Evolutionary conservation across 53 echinoderm and acorn worm genomes (phyloP), one percentile per base, ranked within the genome.

Genomic region (Holothuria leucospilota): DNA sequence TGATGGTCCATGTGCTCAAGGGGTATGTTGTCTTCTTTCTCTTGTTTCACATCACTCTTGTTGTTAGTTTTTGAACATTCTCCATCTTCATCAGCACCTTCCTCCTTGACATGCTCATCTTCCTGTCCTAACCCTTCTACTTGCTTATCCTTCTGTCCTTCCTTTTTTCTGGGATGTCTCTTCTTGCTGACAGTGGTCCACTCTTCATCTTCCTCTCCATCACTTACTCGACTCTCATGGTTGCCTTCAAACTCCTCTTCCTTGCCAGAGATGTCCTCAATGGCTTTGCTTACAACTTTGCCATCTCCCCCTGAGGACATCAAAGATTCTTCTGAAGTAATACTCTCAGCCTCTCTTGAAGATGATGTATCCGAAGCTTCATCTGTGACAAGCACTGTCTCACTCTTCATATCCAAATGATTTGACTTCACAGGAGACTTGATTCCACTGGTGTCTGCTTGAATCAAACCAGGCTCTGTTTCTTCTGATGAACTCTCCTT

Each of bases 1-100:
- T 84, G 85, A 46, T 95, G 99, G 59, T 98, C 92, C 39, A 92
- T 87, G 81, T 88, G 29, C 40, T 96, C 96, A 13, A 96, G 87
- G 25, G 94, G 92, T 46, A 85, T 77, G 15, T 71, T 74, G 20
- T 87, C 92, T 46, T 91, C 84, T 39, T 90, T 72, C 30, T 78
- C 78, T 13, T 69, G 23, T 20, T 29, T 64, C 13, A 46, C 65
- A 25, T 21, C 24, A 29, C 40, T 68, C 11, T 46, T 46, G 46
- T 85, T 51, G 38, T 64, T 80, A 25, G 26, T 80, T 25, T 29
- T 23, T 53, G 59, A 26, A 38, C 21, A 21, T 39, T 24, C 59
- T 21, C 62, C 34, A 78, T 52, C 53, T 39, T 46, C 62, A n/a
- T 8, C 46, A 4, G 28, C 87, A 66, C 13, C 63, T 13, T 14